Evolutionary conservation across 2,797 vertebrate genomes (phyloP).

Genomic region (Lepilemur septentrionalis): DNA sequence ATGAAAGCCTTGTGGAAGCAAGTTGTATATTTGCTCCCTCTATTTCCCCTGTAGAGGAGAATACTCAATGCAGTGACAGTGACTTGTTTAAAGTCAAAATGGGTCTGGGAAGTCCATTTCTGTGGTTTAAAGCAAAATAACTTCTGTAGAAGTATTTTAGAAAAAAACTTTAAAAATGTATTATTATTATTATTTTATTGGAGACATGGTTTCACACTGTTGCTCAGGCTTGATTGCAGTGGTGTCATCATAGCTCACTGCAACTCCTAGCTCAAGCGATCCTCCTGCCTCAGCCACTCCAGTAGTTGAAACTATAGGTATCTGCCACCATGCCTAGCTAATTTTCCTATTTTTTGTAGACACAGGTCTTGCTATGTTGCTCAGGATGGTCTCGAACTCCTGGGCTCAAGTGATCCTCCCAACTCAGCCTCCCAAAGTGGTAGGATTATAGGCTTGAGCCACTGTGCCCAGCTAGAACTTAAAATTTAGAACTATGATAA

Average conservation of each 20-base stretch:
- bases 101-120: not conserved
- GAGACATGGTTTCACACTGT: not conserved
- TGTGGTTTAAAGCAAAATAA: not conserved
- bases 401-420: not conserved
- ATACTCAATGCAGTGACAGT: not conserved
- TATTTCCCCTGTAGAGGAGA: not conserved
- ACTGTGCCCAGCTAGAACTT: not conserved
- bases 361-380: not conserved
- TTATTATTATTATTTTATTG: not conserved
- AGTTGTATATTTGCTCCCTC: not conserved
- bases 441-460: not conserved
- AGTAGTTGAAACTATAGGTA: rapidly evolving
- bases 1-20: not conserved
- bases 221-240: not conserved
- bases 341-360: not conserved
- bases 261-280: not conserved
- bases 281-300: not conserved
- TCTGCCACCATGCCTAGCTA: not conserved
- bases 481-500: not conserved
- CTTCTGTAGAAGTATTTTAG: not conserved
- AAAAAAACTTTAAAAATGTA: not conserved
- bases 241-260: not conserved
- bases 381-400: not conserved
- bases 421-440: not conserved
- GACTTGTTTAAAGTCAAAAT: not conserved